phyloP scores from a whole-genome alignment of 2,113 vertebrate genomes.

The Condylura cristata region DNA sequence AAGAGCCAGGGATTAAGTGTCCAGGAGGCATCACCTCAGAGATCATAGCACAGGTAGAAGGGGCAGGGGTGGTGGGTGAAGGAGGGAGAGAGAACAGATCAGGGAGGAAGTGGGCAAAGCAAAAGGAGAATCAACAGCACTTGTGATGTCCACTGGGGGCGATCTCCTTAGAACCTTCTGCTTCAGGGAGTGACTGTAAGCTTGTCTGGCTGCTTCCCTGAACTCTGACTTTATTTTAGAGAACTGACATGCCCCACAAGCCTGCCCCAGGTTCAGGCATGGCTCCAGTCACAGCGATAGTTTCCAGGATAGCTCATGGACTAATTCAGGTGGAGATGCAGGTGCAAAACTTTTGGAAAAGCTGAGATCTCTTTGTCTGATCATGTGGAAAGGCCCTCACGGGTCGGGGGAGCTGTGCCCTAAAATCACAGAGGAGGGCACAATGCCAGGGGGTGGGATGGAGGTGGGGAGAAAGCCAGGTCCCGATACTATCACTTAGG shows the following conservation, averaged over 20 bases:
- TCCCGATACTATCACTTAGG: not conserved
- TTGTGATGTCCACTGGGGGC: not conserved
- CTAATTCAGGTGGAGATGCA: not conserved
- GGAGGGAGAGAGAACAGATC: not conserved
- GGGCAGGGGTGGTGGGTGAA: not conserved
- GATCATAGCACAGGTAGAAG: too few species aligned
- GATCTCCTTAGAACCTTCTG: not conserved
- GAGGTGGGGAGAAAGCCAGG: not conserved
- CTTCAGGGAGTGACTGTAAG: not conserved
- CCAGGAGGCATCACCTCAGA: not conserved
- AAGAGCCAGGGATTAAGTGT: not conserved
- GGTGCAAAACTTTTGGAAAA: not conserved
- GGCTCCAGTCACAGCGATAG: not conserved
- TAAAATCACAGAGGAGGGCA: not conserved
- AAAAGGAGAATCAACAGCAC: not conserved
- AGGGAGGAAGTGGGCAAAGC: too few species aligned
- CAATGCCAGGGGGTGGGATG: fast-evolving
- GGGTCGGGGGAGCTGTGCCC: not conserved
- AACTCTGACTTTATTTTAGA: not conserved
- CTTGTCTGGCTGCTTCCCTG: not conserved
- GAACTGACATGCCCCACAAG: too few species aligned
- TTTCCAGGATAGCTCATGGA: not conserved
- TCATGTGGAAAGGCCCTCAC: not conserved
- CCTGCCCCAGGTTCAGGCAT: not conserved
- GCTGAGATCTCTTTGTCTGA: not conserved